Conservation (phyloP, 2,888 invertebrate species). For the Rhagonycha fulva region DNA sequence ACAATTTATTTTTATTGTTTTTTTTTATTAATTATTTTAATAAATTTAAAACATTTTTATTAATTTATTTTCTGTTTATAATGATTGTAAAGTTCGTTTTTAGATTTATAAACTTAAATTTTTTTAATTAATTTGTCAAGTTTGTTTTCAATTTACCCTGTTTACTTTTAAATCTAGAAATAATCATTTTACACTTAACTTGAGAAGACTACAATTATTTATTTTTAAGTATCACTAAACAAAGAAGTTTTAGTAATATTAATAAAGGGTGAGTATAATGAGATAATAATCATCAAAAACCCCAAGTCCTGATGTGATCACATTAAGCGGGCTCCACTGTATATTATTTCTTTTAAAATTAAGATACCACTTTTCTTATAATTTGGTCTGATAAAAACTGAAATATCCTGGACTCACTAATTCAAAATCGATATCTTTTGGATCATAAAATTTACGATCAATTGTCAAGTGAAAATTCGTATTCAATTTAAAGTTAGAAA, state of each 20-base stretch:
- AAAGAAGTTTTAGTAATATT: background rate
- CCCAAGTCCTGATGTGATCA: no score
- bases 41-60: background rate
- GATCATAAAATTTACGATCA: no score
- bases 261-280: background rate
- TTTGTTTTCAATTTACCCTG: background rate
- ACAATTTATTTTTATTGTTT: constrained; percentile 4
- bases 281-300: no score
- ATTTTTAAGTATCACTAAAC: background rate
- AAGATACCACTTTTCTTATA: no score
- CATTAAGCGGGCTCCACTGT: no score
- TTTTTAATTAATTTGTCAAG: background rate
- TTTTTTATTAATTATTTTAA: background rate
- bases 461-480: no score
- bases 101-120: background rate
- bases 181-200: background rate
- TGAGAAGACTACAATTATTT: background rate
- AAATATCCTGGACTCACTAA: no score
- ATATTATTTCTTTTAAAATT: no score
- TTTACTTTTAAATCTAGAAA: background rate
- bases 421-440: no score
- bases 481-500: no score
- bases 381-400: no score
- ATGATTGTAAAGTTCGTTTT: background rate
- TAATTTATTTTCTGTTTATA: background rate